phyloP scores from a whole-genome alignment of 1,140 invertebrate species.

The Agraylea sexmaculata region DNA sequence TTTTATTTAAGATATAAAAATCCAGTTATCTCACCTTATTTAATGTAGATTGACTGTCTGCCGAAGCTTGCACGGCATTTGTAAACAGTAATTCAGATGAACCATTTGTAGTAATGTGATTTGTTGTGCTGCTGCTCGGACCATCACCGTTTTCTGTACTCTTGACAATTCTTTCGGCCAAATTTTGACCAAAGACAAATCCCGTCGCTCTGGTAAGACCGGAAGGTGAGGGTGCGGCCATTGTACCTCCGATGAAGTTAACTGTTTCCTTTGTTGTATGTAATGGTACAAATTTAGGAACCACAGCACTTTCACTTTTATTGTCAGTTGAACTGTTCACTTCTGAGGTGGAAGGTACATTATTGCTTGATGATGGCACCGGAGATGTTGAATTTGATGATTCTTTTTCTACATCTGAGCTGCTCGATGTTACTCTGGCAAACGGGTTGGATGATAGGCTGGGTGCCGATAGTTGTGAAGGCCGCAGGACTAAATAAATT shows the following conservation, averaged over 20 bases:
- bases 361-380: background rate
- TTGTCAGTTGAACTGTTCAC: constrained; percentile 21
- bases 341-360: constrained; percentile 4
- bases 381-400: constrained; percentile 9
- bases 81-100: constrained; percentile 47
- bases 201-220: constrained; percentile 34
- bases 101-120: constrained; percentile 42
- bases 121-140: constrained; percentile 27
- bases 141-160: constrained; percentile 25
- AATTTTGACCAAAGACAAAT: constrained; percentile 87
- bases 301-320: constrained; percentile 25
- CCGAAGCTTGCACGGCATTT: constrained; percentile 37
- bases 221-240: constrained; percentile 25
- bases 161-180: constrained; percentile 65
- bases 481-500: constrained; percentile 29
- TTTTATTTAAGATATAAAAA: no score
- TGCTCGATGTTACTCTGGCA: constrained; percentile 25
- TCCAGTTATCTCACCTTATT: no score
- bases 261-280: constrained; percentile 28
- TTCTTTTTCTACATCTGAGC: constrained; percentile 15
- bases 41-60: constrained; percentile 23
- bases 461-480: constrained; percentile 31
- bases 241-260: constrained; percentile 27
- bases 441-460: constrained; percentile 27
- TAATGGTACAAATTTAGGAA: constrained; percentile 37